These are phyloP conservation scores for Hexactinellida sp. DNA, from an alignment of 37 sponge, comb jelly and placozoan species.

Conservation along the genomic window DNA sequence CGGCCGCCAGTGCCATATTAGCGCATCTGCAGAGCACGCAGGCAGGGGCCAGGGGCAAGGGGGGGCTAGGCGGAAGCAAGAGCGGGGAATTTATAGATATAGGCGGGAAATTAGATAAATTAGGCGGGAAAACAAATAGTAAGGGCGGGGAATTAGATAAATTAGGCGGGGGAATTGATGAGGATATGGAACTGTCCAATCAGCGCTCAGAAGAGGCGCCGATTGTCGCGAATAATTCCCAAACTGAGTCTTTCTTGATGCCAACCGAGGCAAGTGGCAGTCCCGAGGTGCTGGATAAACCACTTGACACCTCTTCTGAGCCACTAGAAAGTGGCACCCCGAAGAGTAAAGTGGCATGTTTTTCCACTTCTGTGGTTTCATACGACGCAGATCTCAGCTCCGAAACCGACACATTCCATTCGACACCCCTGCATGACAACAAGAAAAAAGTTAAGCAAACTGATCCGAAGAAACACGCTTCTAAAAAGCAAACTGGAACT, in stretches of 20 bases:
- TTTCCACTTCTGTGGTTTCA: neutral
- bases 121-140: neutral
- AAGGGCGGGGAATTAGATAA: neutral
- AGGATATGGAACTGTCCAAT: neutral
- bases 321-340: neutral
- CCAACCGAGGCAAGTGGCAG: neutral
- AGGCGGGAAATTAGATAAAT: neutral
- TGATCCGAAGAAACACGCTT: neutral
- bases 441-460: neutral
- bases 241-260: neutral
- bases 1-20: neutral
- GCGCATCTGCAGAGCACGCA: neutral
- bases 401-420: neutral
- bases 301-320: neutral
- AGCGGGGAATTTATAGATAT: neutral
- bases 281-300: neutral
- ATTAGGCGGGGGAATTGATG: neutral
- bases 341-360: neutral
- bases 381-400: neutral
- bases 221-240: neutral
- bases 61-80: too few relatives aligned
- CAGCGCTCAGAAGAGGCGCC: neutral
- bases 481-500: neutral
- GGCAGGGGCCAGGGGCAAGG: neutral
- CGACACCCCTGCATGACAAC: neutral